These are phyloP conservation scores for Camelus dromedarius DNA, from an alignment of 2,113 vertebrate species.

Conservation along the genomic window DNA sequence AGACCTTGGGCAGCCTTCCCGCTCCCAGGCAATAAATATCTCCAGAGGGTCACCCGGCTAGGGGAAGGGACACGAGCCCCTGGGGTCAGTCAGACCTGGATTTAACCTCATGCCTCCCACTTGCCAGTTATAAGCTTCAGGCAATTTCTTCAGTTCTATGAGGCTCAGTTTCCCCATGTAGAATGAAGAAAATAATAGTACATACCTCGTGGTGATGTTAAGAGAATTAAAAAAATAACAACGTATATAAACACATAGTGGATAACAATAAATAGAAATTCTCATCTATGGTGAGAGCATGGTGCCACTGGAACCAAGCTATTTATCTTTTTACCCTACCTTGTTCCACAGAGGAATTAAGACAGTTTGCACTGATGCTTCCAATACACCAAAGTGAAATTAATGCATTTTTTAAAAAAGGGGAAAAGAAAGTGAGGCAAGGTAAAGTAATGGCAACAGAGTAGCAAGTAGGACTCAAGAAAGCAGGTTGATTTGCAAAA, in stretches of 20 bases:
- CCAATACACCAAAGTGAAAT: not conserved
- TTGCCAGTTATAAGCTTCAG: not conserved
- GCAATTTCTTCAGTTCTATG: not conserved
- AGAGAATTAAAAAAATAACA: not conserved
- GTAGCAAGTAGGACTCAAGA: not conserved
- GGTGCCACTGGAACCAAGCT: not conserved
- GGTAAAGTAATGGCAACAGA: not conserved
- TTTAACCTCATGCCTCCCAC: not conserved
- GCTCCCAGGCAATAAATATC: not conserved
- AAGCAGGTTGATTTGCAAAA: not conserved
- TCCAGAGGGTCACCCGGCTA: not conserved
- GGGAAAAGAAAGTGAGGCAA: not conserved
- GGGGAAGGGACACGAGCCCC: rapidly evolving
- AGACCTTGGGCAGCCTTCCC: not conserved
- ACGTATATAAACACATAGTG: not conserved
- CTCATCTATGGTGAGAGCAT: not conserved
- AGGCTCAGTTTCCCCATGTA: not conserved
- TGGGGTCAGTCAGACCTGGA: not conserved
- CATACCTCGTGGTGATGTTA: not conserved
- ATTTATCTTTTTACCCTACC: not conserved
- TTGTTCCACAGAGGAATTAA: not conserved
- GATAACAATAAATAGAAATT: not conserved
- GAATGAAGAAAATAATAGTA: not conserved
- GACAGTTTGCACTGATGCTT: not conserved
- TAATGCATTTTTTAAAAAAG: not conserved